phyloP scores from a whole-genome alignment of 2,797 vertebrate genomes.

The Pantherophis vulpinus region DNA sequence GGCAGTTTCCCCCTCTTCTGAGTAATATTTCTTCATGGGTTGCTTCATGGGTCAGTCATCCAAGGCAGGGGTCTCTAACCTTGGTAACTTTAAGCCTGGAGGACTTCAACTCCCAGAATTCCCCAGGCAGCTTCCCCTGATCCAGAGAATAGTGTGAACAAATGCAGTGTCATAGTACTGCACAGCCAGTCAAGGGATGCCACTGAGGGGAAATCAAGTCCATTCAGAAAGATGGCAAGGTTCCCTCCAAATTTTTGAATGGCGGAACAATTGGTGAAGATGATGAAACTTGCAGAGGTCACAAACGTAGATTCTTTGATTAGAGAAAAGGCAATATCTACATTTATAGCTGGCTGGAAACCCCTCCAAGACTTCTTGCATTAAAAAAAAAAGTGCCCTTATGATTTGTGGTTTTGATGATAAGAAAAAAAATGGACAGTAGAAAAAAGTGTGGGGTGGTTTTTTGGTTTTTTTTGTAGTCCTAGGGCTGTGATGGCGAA shows the following conservation, averaged over 20 bases:
- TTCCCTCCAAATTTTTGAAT: neutral
- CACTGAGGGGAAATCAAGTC: neutral
- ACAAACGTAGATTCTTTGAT: neutral
- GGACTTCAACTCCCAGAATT: too few relatives aligned
- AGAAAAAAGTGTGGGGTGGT: neutral
- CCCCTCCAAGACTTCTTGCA: neutral
- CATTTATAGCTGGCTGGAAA: neutral
- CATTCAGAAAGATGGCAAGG: neutral
- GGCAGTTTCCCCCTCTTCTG: neutral
- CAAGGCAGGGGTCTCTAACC: neutral
- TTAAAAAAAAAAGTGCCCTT: neutral
- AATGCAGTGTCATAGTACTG: neutral
- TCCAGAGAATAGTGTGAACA: neutral
- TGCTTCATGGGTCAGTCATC: neutral
- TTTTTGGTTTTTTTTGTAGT: too few relatives aligned
- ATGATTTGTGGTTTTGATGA: neutral
- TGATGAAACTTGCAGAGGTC: neutral
- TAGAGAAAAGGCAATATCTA: neutral
- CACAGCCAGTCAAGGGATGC: neutral
- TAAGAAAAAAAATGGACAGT: neutral
- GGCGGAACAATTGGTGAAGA: neutral
- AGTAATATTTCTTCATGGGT: neutral
- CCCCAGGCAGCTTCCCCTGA: neutral
- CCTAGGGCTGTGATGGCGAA: neutral
- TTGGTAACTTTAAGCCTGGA: too few relatives aligned